These are phyloP conservation scores for Sphecodes monilicornis DNA, from an alignment of 2,888 invertebrate species.

Conservation along the genomic window DNA sequence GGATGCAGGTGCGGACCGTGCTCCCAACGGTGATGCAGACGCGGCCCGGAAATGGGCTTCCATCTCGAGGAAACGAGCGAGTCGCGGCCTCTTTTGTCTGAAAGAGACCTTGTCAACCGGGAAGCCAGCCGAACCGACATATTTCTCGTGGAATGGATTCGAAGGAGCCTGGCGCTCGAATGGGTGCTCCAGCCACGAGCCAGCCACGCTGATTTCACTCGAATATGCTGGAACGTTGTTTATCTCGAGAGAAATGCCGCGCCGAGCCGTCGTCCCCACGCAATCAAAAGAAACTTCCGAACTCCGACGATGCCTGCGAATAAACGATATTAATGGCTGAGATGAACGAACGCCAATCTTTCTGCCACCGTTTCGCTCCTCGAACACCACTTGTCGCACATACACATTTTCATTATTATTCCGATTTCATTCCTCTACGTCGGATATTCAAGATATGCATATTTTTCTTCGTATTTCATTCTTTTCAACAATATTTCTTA, in stretches of 20 bases:
- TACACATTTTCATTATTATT: background rate
- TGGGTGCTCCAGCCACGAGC: background rate
- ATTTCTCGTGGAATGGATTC: conserved; percentile 26
- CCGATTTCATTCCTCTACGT: background rate
- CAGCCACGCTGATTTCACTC: background rate
- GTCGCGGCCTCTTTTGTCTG: conserved; percentile 41
- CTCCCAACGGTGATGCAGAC: background rate
- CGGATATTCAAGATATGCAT: background rate
- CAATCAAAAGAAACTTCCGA: background rate
- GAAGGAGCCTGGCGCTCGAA: conserved; percentile 7
- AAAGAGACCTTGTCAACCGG: conserved; percentile 32
- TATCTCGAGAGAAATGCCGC: background rate
- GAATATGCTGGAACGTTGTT: conserved; percentile 7
- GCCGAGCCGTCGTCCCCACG: too few relatives aligned
- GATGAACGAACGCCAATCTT: background rate
- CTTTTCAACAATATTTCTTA: too few relatives aligned
- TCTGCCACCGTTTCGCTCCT: background rate
- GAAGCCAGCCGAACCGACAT: conserved; percentile 27
- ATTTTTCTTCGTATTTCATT: too few relatives aligned
- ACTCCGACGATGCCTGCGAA: background rate
- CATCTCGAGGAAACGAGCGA: conserved; percentile 43
- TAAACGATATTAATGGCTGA: background rate
- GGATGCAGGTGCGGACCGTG: background rate
- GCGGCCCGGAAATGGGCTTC: conserved; percentile 51
- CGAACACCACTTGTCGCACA: background rate